Evolutionary conservation across 2,888 invertebrate species (phyloP).

Genomic region (Agonopterix heracliana): DNA sequence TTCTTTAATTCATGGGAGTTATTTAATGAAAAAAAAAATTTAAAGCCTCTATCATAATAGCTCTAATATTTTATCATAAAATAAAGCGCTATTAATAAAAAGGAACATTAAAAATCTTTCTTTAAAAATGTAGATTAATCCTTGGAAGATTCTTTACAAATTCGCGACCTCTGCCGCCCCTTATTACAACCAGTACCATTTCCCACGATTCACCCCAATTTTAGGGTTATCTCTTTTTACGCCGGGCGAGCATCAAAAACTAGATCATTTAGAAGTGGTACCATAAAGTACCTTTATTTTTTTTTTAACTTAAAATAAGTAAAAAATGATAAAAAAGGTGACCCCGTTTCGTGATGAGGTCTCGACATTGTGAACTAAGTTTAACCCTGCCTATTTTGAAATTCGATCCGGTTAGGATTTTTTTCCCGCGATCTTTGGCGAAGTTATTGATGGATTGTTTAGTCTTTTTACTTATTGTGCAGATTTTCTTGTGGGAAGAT

Average conservation of each 20-base stretch:
- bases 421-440: conserved; percentile 21
- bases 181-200: conserved; percentile 24
- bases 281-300: conserved; percentile 39
- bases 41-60: no score
- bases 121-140: conserved; percentile 30
- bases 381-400: conserved; percentile 64
- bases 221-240: conserved; percentile 57
- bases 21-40: no score
- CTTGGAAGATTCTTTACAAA: conserved; percentile 36
- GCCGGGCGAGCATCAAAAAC: conserved; percentile 44
- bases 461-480: conserved; percentile 16
- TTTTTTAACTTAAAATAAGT: conserved; percentile 17
- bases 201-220: conserved; percentile 51
- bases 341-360: conserved; percentile 70
- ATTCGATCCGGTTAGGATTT: conserved; percentile 55
- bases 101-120: neutral
- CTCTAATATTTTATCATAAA: no score
- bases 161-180: conserved; percentile 42
- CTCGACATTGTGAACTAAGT: conserved; percentile 61
- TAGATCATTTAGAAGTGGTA: conserved; percentile 64
- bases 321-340: conserved; percentile 46
- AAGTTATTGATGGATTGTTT: conserved; percentile 15
- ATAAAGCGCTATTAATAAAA: neutral
- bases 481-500: conserved; percentile 47
- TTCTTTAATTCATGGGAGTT: no score